Conservation (phyloP, 2,797 vertebrate species). For the Helicolenus hilgendorfi region DNA sequence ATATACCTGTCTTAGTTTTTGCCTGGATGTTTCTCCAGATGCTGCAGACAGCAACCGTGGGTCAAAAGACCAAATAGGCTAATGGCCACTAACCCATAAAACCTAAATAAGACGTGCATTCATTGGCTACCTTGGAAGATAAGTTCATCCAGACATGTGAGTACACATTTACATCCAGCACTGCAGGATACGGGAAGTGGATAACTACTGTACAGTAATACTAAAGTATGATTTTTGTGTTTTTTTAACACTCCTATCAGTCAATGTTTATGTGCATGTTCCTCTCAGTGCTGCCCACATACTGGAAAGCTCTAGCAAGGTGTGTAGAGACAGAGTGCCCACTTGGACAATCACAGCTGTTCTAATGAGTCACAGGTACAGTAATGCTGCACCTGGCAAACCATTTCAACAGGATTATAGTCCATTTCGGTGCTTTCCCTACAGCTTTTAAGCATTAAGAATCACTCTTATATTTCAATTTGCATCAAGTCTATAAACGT, state of each 20-base stretch:
- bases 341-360: slow-evolving; percentile 22
- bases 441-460: background rate
- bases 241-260: background rate
- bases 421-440: background rate
- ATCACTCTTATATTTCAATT: background rate
- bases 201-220: background rate
- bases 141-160: background rate
- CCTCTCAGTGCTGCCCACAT: slow-evolving; percentile 17
- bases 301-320: background rate
- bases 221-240: background rate
- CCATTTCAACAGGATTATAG: background rate
- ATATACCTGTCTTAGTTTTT: background rate
- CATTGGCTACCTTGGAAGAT: background rate
- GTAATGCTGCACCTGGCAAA: background rate
- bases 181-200: background rate
- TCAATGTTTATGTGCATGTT: background rate
- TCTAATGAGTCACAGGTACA: slow-evolving; percentile 25
- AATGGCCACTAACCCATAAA: background rate
- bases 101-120: background rate
- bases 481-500: background rate
- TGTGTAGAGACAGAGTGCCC: background rate
- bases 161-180: background rate
- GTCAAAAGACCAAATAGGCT: background rate
- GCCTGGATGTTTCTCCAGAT: background rate
- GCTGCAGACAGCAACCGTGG: background rate